A percentile compares a stretch with the other conserved stretches of the same genome.
Evolutionary conservation across 2,113 vertebrate genomes (phyloP).

Genomic region (Urocitellus parryii): DNA sequence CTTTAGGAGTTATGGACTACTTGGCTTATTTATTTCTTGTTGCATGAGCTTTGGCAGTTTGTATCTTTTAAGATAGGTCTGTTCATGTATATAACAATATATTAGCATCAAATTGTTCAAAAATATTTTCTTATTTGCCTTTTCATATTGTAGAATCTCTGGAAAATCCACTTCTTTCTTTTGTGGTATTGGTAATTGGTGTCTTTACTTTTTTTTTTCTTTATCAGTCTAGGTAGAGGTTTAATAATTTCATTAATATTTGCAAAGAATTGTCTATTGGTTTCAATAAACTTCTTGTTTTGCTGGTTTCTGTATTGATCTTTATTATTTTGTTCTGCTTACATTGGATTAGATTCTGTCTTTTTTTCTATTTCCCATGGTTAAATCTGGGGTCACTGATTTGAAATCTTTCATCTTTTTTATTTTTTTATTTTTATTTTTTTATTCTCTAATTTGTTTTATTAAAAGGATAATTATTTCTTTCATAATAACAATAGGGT

Average conservation of each 20-base stretch:
- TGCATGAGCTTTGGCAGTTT: background rate
- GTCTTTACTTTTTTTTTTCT: background rate
- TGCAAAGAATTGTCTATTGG: background rate
- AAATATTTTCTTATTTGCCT: background rate
- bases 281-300: background rate
- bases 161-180: background rate
- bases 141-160: background rate
- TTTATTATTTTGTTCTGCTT: background rate
- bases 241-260: background rate
- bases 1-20: background rate
- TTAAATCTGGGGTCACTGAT: background rate
- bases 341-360: background rate
- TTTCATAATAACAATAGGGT: constrained; percentile 43
- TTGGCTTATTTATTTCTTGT: background rate
- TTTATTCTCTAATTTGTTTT: constrained; percentile 34
- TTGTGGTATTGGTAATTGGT: background rate
- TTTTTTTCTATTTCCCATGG: background rate
- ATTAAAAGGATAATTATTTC: constrained; percentile 52
- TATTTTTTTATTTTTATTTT: too few species aligned
- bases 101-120: background rate
- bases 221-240: background rate
- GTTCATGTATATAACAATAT: background rate
- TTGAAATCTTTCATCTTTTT: background rate
- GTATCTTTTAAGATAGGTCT: background rate
- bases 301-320: background rate